Evolutionary conservation across 2,888 invertebrate genomes (phyloP).

Genomic region (Drosophila merina): DNA sequence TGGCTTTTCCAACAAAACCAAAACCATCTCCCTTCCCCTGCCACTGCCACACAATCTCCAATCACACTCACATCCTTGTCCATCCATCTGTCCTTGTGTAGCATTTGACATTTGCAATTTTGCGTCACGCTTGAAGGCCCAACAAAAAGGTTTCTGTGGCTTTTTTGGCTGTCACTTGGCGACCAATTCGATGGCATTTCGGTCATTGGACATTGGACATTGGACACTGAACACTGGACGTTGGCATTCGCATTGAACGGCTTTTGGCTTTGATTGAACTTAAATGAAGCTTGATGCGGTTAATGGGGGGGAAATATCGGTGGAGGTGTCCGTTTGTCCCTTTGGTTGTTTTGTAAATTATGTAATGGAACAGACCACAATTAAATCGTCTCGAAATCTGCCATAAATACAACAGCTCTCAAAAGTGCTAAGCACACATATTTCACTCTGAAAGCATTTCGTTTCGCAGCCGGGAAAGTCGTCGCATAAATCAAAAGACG

Average conservation of each 20-base stretch:
- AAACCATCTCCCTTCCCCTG: too few relatives aligned
- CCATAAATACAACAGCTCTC: slow-evolving; percentile 22
- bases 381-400: background rate
- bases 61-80: slow-evolving; percentile 3
- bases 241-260: slow-evolving; percentile 39
- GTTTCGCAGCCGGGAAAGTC: slow-evolving; percentile 16
- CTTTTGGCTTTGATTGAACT: slow-evolving; percentile 60
- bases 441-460: slow-evolving; percentile 4
- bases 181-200: slow-evolving; percentile 43
- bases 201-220: slow-evolving; percentile 39
- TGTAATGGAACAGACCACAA: slow-evolving; percentile 1
- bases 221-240: too few relatives aligned
- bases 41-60: background rate
- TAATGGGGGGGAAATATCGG: slow-evolving; percentile 45
- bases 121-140: slow-evolving; percentile 45
- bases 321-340: too few relatives aligned
- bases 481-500: slow-evolving; percentile 64
- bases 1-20: slow-evolving; percentile 37
- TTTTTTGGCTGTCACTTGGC: slow-evolving; percentile 61
- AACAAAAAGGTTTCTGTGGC: slow-evolving; percentile 59
- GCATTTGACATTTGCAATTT: slow-evolving; percentile 52
- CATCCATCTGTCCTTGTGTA: slow-evolving; percentile 13
- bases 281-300: slow-evolving; percentile 54
- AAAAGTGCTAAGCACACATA: background rate
- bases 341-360: too few relatives aligned